A percentile compares a stretch with the other conserved stretches of the same genome.
These are phyloP conservation scores for Eilema sororculum DNA, from an alignment of 2,888 invertebrate genomes.

Conservation along the genomic window DNA sequence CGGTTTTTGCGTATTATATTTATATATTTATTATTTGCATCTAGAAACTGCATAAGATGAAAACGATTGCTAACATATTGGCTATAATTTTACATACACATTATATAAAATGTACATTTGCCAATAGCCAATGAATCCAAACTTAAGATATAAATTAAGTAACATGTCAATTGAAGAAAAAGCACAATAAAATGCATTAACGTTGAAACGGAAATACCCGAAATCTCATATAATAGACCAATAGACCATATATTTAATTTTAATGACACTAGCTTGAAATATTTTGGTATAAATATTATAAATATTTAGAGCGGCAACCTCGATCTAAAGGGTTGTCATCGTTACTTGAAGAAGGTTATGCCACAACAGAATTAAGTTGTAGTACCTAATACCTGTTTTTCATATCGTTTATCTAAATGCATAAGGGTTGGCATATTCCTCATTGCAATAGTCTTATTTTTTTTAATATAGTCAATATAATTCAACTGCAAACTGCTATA, in stretches of 20 bases:
- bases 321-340: background rate
- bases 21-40: too few species aligned
- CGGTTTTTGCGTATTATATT: too few species aligned
- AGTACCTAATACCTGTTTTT: constrained; percentile 17
- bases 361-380: constrained; percentile 22
- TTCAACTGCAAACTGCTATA: too few species aligned
- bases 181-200: background rate
- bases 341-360: constrained; percentile 9
- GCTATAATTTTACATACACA: background rate
- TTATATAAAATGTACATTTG: background rate
- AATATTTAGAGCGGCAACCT: constrained; percentile 17
- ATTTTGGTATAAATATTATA: constrained; percentile 17
- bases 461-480: too few species aligned
- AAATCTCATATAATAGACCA: background rate
- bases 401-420: constrained; percentile 6
- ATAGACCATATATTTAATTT: background rate
- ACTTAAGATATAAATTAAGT: background rate
- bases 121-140: background rate
- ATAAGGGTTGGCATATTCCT: background rate
- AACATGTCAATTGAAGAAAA: background rate
- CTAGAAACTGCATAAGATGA: background rate
- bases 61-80: background rate
- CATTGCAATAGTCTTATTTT: background rate
- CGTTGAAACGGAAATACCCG: background rate
- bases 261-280: constrained; percentile 3